Evolutionary conservation across 2,113 vertebrate genomes (phyloP).

Genomic region (Butorides virescens): DNA sequence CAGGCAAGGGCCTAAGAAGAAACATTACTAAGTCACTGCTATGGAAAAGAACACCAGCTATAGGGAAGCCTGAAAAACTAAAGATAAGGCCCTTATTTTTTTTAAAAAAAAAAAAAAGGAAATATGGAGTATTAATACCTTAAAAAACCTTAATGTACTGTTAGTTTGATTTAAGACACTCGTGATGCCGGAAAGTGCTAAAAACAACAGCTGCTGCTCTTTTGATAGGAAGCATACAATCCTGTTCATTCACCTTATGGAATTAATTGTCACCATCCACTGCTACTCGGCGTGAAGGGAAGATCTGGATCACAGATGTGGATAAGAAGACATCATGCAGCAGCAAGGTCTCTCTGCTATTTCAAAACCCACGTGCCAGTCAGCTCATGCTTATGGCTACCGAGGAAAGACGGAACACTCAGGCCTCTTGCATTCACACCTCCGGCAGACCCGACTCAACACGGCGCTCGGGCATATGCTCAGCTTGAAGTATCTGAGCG

Average conservation of each 20-base stretch:
- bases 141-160: slow-evolving; percentile 48
- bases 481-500: neutral
- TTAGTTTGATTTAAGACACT: slow-evolving; percentile 27
- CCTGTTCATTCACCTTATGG: slow-evolving; percentile 38
- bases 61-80: neutral
- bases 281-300: neutral
- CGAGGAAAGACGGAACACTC: accelerated
- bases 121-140: neutral
- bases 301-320: neutral
- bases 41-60: neutral
- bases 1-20: neutral
- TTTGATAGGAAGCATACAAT: slow-evolving; percentile 23
- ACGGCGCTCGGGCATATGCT: neutral
- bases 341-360: neutral
- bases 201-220: slow-evolving; percentile 63
- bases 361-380: neutral
- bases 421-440: neutral
- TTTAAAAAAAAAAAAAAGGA: neutral
- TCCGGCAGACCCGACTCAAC: neutral
- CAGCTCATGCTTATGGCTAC: neutral
- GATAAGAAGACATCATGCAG: neutral
- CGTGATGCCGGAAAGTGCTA: slow-evolving; percentile 23
- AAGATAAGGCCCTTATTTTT: neutral
- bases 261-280: neutral
- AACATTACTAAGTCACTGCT: neutral